Evolutionary conservation across 2,797 vertebrate species (phyloP).

Genomic region (Enteromius argenteus): DNA sequence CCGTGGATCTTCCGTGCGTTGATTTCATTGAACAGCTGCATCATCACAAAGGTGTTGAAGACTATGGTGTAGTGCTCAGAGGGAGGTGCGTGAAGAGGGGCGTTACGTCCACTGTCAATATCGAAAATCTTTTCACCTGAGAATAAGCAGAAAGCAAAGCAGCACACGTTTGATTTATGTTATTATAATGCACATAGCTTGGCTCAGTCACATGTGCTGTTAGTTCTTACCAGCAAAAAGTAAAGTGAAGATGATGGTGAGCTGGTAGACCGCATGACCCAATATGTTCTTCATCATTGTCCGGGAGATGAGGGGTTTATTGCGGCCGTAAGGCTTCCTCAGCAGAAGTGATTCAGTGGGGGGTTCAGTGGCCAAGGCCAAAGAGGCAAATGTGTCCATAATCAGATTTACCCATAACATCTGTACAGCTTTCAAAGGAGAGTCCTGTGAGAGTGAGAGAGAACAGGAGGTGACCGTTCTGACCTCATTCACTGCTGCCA

Average conservation of each 20-base stretch:
- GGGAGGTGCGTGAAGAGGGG: conserved; percentile 93
- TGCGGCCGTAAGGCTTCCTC: conserved; percentile 96
- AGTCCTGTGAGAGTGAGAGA: conserved; percentile 82
- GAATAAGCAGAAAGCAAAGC: conserved; percentile 42
- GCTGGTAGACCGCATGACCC: conserved; percentile 95
- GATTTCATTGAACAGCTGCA: conserved; percentile 99
- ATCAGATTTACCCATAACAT: conserved; percentile 99
- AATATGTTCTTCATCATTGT: conserved; percentile 99
- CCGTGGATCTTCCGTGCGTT: conserved; percentile 99
- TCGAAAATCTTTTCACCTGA: conserved; percentile 94
- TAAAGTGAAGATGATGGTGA: conserved; percentile 93
- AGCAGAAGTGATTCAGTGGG: conserved; percentile 96
- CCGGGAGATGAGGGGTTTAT: conserved; percentile 97
- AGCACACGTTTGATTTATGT: neutral
- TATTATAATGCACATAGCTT: neutral
- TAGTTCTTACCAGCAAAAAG: conserved; percentile 91
- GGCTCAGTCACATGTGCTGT: neutral
- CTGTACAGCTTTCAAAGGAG: conserved; percentile 97
- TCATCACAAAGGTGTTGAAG: conserved; percentile 98
- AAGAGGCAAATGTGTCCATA: conserved; percentile 98
- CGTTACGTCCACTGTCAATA: conserved; percentile 93
- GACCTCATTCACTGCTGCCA: conserved; percentile 27
- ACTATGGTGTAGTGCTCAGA: conserved; percentile 99
- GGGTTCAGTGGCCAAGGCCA: conserved; percentile 97
- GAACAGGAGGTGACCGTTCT: conserved; percentile 28